A percentile compares a stretch with the other conserved stretches of the same genome.
Evolutionary conservation across 2,113 vertebrate genomes (phyloP).

Genomic region (Osmerus mordax): DNA sequence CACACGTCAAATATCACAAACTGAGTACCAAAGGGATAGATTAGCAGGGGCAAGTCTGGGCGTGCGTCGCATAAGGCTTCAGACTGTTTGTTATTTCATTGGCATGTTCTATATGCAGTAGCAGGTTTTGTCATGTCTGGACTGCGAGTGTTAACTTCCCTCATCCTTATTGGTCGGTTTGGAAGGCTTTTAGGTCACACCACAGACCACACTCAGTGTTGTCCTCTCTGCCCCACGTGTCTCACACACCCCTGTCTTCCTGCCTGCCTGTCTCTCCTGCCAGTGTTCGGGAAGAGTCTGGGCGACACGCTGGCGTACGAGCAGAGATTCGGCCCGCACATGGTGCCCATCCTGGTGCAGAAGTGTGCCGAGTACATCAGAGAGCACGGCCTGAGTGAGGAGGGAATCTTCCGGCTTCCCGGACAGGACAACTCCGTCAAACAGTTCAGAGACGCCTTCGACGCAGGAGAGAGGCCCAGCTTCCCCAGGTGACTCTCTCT

Average conservation of each 20-base stretch:
- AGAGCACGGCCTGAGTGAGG: slow-evolving; percentile 82
- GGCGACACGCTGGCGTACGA: slow-evolving; percentile 84
- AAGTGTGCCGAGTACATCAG: slow-evolving; percentile 87
- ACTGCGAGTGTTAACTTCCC: too few relatives aligned
- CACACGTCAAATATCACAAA: too few relatives aligned
- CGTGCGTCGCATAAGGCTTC: too few relatives aligned
- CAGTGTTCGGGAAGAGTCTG: slow-evolving; percentile 85
- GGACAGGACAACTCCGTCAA: slow-evolving; percentile 94
- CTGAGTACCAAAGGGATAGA: too few relatives aligned
- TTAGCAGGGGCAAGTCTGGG: too few relatives aligned
- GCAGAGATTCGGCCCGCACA: slow-evolving; percentile 79
- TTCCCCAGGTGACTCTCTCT: slow-evolving; percentile 76
- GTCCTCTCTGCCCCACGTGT: neutral
- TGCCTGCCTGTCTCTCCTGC: slow-evolving; percentile 27
- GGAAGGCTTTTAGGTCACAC: too few relatives aligned
- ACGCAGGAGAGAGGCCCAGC: slow-evolving; percentile 89
- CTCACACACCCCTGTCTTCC: neutral
- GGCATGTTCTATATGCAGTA: too few relatives aligned
- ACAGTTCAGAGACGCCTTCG: slow-evolving; percentile 87
- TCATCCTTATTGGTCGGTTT: too few relatives aligned
- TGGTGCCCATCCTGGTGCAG: slow-evolving; percentile 89
- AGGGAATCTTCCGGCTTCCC: slow-evolving; percentile 94
- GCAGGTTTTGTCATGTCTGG: too few relatives aligned
- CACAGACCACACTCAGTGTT: too few relatives aligned
- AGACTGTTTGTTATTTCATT: too few relatives aligned